phyloP scores from a whole-genome alignment of 2,888 invertebrate genomes.

The Rhagophthalmus giganteus region DNA sequence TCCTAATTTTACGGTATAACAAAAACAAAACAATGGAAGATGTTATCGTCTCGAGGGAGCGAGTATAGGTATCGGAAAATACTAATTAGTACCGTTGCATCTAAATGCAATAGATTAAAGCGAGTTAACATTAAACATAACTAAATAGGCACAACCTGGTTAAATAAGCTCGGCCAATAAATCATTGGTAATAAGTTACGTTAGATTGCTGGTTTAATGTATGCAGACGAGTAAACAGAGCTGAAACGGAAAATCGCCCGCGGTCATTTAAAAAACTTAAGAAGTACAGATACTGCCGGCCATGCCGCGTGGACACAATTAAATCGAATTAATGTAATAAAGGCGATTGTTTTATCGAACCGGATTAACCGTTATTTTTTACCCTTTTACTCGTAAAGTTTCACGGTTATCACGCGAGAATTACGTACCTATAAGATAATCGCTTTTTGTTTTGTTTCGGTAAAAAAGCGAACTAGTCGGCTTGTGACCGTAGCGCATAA shows the following conservation, averaged over 20 bases:
- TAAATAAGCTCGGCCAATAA: slow-evolving; percentile 52
- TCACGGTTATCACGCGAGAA: slow-evolving; percentile 1
- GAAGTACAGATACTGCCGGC: neutral
- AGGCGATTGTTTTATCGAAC: slow-evolving; percentile 10
- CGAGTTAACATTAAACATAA: slow-evolving; percentile 53
- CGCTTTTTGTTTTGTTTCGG: neutral
- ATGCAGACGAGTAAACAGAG: slow-evolving; percentile 43
- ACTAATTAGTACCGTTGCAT: slow-evolving; percentile 5
- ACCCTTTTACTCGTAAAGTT: neutral
- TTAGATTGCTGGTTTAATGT: slow-evolving; percentile 49
- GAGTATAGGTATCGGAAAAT: too few relatives aligned
- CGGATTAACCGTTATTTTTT: neutral
- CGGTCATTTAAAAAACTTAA: slow-evolving; percentile 35
- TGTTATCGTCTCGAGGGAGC: too few relatives aligned
- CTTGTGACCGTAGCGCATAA: slow-evolving; percentile 22
- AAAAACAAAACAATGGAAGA: too few relatives aligned
- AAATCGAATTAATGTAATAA: slow-evolving; percentile 13
- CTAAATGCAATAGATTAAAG: slow-evolving; percentile 52
- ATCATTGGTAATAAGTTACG: slow-evolving; percentile 51
- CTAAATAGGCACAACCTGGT: slow-evolving; percentile 51
- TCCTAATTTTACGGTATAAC: too few relatives aligned
- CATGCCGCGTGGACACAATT: slow-evolving; percentile 17
- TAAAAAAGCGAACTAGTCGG: slow-evolving; percentile 13
- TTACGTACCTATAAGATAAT: neutral
- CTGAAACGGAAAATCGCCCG: slow-evolving; percentile 31